phyloP scores from a whole-genome alignment of 2,113 vertebrate species.

The Thryonomys swinderianus region DNA sequence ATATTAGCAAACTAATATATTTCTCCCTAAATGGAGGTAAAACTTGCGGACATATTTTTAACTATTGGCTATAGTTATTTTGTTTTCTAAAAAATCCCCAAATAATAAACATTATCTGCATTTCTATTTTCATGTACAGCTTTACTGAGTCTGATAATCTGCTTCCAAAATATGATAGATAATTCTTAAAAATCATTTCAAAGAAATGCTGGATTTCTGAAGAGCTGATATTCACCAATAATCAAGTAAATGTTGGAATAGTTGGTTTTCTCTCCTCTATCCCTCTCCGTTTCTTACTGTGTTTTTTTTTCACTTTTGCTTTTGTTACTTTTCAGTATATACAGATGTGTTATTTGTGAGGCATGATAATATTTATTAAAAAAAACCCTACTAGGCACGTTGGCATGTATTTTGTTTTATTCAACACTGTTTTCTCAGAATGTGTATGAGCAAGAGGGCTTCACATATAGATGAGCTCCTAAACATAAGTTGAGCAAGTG shows the following conservation, averaged over 20 bases:
- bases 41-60: not conserved
- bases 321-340: not conserved
- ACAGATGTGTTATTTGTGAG: not conserved
- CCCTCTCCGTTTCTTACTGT: not conserved
- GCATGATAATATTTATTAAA: not conserved
- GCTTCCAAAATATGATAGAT: not conserved
- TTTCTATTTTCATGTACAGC: not conserved
- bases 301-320: not conserved
- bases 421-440: not conserved
- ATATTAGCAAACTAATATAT: slow-evolving; percentile 46
- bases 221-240: not conserved
- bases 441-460: not conserved
- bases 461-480: not conserved
- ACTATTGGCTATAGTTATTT: not conserved
- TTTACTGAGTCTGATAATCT: not conserved
- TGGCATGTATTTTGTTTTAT: not conserved
- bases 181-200: not conserved
- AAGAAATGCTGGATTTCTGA: not conserved
- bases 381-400: not conserved
- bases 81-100: slow-evolving; percentile 40
- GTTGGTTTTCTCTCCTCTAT: not conserved
- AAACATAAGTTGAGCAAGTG: not conserved
- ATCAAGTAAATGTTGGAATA: not conserved
- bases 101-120: not conserved
- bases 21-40: not conserved